Percentiles rank a stretch among this genome's conserved stretches.
These are phyloP conservation scores for Eclectus roratus DNA, from an alignment of 2,113 vertebrate species.

Conservation along the genomic window DNA sequence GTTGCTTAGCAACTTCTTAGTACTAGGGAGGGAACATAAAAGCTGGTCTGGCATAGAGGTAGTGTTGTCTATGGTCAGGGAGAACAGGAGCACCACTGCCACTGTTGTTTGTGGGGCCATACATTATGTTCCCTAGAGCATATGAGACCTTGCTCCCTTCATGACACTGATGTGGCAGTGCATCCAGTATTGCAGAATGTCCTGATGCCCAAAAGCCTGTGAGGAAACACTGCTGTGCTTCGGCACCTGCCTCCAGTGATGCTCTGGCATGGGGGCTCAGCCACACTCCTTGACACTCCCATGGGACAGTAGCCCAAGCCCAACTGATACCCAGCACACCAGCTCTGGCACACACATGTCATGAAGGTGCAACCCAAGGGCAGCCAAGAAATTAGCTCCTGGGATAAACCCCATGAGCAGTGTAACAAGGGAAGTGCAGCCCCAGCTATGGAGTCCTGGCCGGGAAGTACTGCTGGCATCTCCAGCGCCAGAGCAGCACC, in stretches of 20 bases:
- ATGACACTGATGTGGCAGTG: neutral
- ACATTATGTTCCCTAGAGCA: neutral
- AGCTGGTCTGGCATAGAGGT: neutral
- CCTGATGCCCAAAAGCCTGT: neutral
- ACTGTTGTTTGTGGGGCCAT: neutral
- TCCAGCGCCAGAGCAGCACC: neutral
- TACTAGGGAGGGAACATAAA: neutral
- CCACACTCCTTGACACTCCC: neutral
- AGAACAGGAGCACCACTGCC: neutral
- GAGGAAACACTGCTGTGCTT: neutral
- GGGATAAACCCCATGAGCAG: neutral
- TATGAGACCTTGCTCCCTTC: neutral
- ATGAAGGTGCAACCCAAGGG: neutral
- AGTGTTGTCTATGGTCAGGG: neutral
- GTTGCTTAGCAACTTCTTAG: slow-evolving; percentile 18
- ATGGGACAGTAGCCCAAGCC: neutral
- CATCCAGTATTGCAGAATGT: neutral
- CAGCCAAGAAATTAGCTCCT: neutral
- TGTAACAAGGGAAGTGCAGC: neutral
- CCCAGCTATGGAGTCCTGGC: neutral
- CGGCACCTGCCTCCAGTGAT: accelerated
- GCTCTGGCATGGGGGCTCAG: neutral
- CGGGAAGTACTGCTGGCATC: neutral
- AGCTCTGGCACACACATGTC: neutral
- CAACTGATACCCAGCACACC: neutral